Evolutionary conservation across 2,113 vertebrate genomes (phyloP).

Genomic region (Sapajus apella): DNA sequence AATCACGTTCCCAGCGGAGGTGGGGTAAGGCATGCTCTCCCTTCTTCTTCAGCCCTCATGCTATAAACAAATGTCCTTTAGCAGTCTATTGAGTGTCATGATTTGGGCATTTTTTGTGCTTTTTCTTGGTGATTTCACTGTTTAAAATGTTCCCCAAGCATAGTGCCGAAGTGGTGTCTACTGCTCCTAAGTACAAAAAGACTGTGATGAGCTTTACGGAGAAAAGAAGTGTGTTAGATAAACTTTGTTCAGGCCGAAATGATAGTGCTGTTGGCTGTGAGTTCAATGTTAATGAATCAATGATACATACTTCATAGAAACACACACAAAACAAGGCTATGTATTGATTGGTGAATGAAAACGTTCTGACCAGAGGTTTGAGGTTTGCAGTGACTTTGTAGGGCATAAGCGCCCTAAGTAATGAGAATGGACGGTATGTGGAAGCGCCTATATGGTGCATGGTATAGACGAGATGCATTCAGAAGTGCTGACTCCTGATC

Average conservation of each 20-base stretch:
- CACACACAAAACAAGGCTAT: not conserved
- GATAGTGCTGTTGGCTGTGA: not conserved
- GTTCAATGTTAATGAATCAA: not conserved
- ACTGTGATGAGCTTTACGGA: too few relatives aligned
- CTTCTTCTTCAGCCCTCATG: not conserved
- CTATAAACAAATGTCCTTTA: not conserved
- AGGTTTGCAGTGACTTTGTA: not conserved
- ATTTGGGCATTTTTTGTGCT: not conserved
- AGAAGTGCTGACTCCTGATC: not conserved
- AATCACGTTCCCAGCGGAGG: not conserved
- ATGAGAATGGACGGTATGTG: not conserved
- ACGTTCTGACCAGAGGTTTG: not conserved
- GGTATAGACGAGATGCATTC: not conserved
- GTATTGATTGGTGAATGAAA: not conserved
- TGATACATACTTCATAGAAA: not conserved
- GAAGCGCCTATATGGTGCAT: rapidly evolving
- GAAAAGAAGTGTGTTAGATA: too few relatives aligned
- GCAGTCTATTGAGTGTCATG: not conserved
- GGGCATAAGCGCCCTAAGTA: not conserved
- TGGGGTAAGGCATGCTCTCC: not conserved
- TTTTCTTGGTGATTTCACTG: not conserved
- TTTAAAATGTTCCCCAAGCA: too few relatives aligned
- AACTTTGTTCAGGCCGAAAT: too few relatives aligned
- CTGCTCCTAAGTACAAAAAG: too few relatives aligned
- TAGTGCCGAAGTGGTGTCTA: too few relatives aligned